phyloP scores from a whole-genome alignment of 2,797 vertebrate species.

The Enteromius fasciolatus region DNA sequence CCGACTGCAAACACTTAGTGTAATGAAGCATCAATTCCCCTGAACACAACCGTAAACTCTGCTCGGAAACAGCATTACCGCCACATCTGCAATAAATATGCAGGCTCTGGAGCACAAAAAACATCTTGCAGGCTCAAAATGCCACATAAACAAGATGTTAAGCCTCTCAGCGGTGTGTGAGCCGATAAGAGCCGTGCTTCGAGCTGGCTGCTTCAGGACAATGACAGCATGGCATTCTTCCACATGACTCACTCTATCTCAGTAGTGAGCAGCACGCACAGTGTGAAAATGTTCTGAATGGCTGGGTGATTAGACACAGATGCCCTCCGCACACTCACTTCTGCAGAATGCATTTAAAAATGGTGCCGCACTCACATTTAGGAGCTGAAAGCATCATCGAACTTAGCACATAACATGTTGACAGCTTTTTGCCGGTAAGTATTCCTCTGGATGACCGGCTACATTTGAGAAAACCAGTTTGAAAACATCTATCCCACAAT shows the following conservation, averaged over 20 bases:
- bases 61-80: constrained; percentile 29
- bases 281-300: neutral
- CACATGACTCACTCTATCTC: neutral
- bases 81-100: constrained; percentile 46
- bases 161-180: constrained; percentile 2
- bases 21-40: constrained; percentile 31
- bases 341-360: neutral
- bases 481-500: neutral
- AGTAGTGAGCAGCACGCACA: neutral
- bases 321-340: neutral
- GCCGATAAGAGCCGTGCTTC: neutral
- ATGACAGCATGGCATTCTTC: neutral
- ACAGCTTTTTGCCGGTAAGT: no score
- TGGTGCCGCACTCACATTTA: neutral
- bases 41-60: constrained; percentile 31
- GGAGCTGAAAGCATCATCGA: neutral
- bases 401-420: neutral
- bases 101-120: constrained; percentile 26
- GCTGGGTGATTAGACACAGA: neutral
- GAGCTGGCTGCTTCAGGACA: neutral
- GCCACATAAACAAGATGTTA: constrained; percentile 17
- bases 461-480: neutral
- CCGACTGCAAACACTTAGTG: constrained; percentile 37
- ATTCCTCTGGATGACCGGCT: neutral
- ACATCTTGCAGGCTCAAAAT: constrained; percentile 40